Conservation (phyloP, 2,113 vertebrate genomes). For the Bubo blakistoni region DNA sequence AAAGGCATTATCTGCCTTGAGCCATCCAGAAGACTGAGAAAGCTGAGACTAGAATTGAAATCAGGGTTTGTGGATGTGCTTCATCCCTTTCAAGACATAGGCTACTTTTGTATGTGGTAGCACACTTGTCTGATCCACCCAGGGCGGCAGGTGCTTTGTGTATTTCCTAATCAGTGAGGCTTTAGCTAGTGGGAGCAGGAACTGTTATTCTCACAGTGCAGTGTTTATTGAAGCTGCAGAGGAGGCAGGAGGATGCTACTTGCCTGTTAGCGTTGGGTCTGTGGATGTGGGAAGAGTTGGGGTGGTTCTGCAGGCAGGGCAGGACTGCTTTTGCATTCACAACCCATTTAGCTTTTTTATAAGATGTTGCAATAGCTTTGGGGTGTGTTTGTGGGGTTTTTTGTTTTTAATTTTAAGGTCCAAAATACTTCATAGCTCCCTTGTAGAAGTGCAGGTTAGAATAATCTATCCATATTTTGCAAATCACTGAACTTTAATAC, state of each 20-base stretch:
- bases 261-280: background rate
- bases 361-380: background rate
- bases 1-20: background rate
- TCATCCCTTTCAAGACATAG: background rate
- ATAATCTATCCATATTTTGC: background rate
- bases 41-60: background rate
- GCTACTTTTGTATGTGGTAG: background rate
- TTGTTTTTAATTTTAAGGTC: background rate
- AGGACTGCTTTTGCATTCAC: background rate
- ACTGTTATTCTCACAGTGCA: background rate
- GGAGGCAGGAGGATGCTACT: background rate
- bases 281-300: background rate
- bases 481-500: background rate
- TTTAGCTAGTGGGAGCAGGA: background rate
- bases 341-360: background rate
- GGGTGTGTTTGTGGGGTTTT: background rate
- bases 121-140: background rate
- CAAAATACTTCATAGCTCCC: background rate
- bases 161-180: background rate
- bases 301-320: background rate
- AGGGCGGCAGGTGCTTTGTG: background rate
- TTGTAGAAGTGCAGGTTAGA: background rate
- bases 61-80: background rate
- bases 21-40: background rate
- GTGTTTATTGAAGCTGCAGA: background rate